These are phyloP conservation scores for Diadophis punctatus DNA, from an alignment of 2,113 vertebrate species.

Conservation along the genomic window DNA sequence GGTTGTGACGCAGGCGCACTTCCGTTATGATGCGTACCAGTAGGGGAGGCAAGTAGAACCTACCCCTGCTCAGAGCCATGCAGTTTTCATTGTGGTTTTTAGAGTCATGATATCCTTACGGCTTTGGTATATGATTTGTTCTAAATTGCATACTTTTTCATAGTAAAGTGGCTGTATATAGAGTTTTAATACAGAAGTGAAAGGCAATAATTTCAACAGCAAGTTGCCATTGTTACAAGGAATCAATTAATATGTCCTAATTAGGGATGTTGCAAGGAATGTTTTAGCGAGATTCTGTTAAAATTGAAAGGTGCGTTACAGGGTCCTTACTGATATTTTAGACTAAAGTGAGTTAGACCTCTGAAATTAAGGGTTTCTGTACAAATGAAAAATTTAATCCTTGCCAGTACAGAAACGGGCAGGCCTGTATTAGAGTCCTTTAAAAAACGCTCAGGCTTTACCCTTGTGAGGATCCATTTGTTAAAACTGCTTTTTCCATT, in stretches of 20 bases:
- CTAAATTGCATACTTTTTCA: background rate
- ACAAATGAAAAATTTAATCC: slow-evolving; percentile 27
- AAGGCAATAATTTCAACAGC: background rate
- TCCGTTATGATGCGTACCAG: too few relatives aligned
- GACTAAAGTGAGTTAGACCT: background rate
- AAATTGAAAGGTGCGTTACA: slow-evolving; percentile 38
- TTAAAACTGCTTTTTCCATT: slow-evolving; percentile 33
- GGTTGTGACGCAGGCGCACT: too few relatives aligned
- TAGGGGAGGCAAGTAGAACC: too few relatives aligned
- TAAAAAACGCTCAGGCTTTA: slow-evolving; percentile 22
- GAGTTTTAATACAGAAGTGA: background rate
- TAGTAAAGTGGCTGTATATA: background rate
- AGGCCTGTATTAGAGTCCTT: slow-evolving; percentile 43
- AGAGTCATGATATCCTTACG: background rate
- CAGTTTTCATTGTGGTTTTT: background rate
- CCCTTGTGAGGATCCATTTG: slow-evolving; percentile 4
- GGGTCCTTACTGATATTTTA: background rate
- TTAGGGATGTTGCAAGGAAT: slow-evolving; percentile 17
- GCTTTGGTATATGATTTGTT: background rate
- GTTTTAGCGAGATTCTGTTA: slow-evolving; percentile 28
- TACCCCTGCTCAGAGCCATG: too few relatives aligned
- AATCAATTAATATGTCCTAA: background rate
- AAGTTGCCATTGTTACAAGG: slow-evolving; percentile 8
- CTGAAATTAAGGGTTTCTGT: slow-evolving; percentile 29
- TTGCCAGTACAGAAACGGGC: slow-evolving; percentile 33